Evolutionary conservation across 1,140 invertebrate species (phyloP).

Genomic region (Maniola jurtina): DNA sequence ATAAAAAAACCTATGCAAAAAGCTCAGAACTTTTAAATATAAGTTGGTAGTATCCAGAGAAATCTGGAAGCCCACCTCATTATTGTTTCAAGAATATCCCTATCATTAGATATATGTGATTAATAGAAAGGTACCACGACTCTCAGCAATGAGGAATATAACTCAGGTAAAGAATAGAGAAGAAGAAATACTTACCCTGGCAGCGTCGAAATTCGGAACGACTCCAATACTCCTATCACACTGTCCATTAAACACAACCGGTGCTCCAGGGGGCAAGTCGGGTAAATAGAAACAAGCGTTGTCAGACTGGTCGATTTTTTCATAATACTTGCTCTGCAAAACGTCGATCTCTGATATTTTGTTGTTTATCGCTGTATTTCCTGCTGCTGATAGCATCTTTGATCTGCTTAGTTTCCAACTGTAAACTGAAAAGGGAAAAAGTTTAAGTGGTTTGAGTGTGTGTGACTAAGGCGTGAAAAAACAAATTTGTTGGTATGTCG

Average conservation of each 20-base stretch:
- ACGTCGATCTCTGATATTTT: slow-evolving; percentile 42
- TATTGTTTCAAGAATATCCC: no score
- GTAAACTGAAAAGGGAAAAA: slow-evolving; percentile 42
- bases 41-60: not conserved
- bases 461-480: no score
- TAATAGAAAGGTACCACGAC: no score
- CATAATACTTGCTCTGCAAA: slow-evolving; percentile 47
- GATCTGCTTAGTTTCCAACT: slow-evolving; percentile 64
- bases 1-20: no score
- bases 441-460: not conserved
- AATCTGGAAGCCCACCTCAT: not conserved
- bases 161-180: no score
- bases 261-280: slow-evolving; percentile 34
- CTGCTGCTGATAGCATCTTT: slow-evolving; percentile 32
- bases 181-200: slow-evolving; percentile 30
- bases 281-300: slow-evolving; percentile 57
- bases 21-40: no score
- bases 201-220: slow-evolving; percentile 41
- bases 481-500: no score
- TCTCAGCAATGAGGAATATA: no score
- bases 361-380: slow-evolving; percentile 40
- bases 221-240: slow-evolving; percentile 47
- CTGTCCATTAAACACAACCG: slow-evolving; percentile 47
- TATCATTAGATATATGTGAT: no score
- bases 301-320: slow-evolving; percentile 45